phyloP scores from a whole-genome alignment of 1,140 invertebrate genomes.

The Dufourea novaeangliae region DNA sequence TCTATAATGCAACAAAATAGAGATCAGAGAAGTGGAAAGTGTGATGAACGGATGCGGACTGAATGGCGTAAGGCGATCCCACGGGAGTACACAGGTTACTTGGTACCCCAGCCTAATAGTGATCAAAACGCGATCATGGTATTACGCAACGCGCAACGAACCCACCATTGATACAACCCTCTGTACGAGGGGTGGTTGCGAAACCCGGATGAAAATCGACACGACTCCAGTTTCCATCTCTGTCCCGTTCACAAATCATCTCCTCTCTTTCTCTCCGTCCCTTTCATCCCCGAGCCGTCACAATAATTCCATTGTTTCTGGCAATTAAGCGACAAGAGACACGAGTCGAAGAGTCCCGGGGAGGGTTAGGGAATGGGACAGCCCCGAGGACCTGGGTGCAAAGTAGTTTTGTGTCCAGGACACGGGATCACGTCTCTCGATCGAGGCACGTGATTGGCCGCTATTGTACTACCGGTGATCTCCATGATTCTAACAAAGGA shows the following conservation, averaged over 20 bases:
- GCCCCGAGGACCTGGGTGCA: constrained; percentile 28
- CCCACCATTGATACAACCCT: constrained; percentile 16
- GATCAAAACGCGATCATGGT: constrained; percentile 24
- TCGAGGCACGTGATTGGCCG: constrained; percentile 63
- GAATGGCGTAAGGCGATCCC: background rate
- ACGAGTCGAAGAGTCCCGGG: constrained; percentile 10
- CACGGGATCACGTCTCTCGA: constrained; percentile 55
- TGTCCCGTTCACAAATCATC: background rate
- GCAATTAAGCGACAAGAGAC: constrained; percentile 59
- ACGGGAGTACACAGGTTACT: constrained; percentile 10
- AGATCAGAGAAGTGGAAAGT: too few relatives aligned
- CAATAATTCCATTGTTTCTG: constrained; percentile 66
- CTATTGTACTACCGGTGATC: constrained; percentile 58
- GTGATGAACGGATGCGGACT: background rate
- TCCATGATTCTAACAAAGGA: constrained; percentile 59
- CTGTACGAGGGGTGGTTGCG: background rate
- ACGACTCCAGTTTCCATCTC: constrained; percentile 19
- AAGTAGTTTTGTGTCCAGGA: constrained; percentile 34
- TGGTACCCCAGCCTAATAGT: background rate
- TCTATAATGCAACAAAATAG: too few relatives aligned
- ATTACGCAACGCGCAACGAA: constrained; percentile 25
- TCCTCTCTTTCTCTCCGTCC: background rate
- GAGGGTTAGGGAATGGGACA: constrained; percentile 2
- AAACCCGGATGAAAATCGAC: constrained; percentile 36
- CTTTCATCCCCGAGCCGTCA: constrained; percentile 25